Conservation (phyloP, 2,113 vertebrate species). For the Rostratula benghalensis region DNA sequence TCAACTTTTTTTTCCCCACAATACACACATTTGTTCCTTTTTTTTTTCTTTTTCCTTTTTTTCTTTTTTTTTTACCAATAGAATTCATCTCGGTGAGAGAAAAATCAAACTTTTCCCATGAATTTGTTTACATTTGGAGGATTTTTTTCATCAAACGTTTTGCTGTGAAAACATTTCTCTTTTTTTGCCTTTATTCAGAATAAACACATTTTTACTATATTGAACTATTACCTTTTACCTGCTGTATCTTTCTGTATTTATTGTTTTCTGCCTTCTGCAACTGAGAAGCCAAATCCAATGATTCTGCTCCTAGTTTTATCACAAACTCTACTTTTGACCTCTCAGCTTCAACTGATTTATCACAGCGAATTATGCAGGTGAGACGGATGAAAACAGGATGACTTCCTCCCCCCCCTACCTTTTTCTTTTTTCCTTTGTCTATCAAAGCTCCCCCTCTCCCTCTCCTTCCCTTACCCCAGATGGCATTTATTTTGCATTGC, state of each 20-base stretch:
- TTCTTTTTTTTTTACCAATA: neutral
- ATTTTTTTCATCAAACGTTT: conserved; percentile 24
- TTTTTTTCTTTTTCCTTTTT: neutral
- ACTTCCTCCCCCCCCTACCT: conserved; percentile 23
- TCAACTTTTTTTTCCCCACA: conserved; percentile 41
- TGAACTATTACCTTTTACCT: conserved; percentile 60
- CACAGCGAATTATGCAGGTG: conserved; percentile 81
- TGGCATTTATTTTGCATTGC: conserved; percentile 61
- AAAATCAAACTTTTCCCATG: neutral
- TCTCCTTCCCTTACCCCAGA: conserved; percentile 43
- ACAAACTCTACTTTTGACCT: conserved; percentile 78
- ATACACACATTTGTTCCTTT: conserved; percentile 25
- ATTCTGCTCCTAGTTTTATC: conserved; percentile 73
- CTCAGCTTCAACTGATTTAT: conserved; percentile 82
- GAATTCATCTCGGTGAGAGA: conserved; percentile 1
- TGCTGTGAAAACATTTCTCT: conserved; percentile 40
- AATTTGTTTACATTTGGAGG: conserved; percentile 14
- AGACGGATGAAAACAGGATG: conserved; percentile 79
- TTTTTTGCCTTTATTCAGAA: conserved; percentile 35
- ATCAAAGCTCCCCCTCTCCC: conserved; percentile 20
- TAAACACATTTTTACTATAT: conserved; percentile 48
- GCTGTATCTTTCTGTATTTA: conserved; percentile 56
- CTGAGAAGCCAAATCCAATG: conserved; percentile 68
- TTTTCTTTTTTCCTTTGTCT: conserved; percentile 53
- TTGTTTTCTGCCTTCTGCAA: conserved; percentile 56